These are phyloP conservation scores for Emydura subglobosa DNA, from an alignment of 2,113 vertebrate species.

Conservation along the genomic window DNA sequence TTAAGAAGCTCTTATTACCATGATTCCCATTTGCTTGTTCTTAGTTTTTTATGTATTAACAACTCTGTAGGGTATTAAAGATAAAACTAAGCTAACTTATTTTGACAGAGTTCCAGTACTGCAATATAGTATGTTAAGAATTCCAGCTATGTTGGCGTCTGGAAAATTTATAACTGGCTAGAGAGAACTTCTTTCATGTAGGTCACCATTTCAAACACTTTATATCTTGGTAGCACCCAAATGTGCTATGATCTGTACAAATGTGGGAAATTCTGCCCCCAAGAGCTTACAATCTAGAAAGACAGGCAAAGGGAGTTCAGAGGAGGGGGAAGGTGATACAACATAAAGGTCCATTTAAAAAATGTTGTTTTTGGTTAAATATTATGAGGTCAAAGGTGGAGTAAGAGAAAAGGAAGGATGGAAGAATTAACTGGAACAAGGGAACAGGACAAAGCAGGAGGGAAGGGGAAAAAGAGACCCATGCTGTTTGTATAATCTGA, in stretches of 20 bases:
- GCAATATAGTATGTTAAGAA: background rate
- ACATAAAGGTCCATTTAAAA: background rate
- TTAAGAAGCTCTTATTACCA: background rate
- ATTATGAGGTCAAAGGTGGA: constrained; percentile 13
- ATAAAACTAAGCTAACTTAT: background rate
- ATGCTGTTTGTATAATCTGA: background rate
- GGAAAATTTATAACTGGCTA: background rate
- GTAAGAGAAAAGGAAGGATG: background rate
- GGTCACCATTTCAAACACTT: background rate
- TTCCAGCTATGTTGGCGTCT: background rate
- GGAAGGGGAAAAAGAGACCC: background rate
- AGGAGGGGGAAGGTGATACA: background rate
- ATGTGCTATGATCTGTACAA: background rate
- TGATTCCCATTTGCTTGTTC: background rate
- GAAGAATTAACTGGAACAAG: background rate
- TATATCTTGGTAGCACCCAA: background rate
- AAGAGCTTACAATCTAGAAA: background rate
- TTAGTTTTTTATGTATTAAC: background rate
- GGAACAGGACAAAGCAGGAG: background rate
- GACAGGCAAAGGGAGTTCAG: background rate
- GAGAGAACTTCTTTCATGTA: background rate
- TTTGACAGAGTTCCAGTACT: background rate
- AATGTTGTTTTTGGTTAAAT: background rate
- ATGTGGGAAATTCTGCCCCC: background rate
- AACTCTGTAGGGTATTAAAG: background rate